phyloP scores from a whole-genome alignment of 2,113 vertebrate genomes.

The Elephas maximus region DNA sequence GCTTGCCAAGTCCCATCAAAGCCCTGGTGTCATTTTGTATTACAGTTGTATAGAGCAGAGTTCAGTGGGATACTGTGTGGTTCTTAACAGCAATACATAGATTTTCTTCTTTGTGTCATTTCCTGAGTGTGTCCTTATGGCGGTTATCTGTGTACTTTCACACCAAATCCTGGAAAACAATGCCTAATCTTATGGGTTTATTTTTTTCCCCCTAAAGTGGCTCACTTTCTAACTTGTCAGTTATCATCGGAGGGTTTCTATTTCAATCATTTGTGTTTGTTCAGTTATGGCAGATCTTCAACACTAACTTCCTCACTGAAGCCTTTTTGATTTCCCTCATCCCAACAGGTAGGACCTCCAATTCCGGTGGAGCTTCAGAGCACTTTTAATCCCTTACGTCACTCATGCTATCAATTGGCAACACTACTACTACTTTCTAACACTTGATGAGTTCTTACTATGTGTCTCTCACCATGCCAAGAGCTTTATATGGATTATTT shows the following conservation, averaged over 20 bases:
- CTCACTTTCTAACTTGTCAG: constrained; percentile 70
- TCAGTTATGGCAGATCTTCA: constrained; percentile 9
- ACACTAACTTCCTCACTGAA: background rate
- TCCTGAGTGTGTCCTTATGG: constrained; percentile 72
- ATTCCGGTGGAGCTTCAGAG: background rate
- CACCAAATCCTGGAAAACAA: constrained; percentile 77
- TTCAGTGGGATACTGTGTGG: constrained; percentile 78
- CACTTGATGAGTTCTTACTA: rapidly evolving
- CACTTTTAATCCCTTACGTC: rapidly evolving
- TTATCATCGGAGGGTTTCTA: constrained; percentile 42
- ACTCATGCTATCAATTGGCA: rapidly evolving
- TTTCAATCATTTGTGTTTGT: background rate
- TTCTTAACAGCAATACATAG: constrained; percentile 68
- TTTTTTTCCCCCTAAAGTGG: constrained; percentile 69
- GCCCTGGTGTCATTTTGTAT: constrained; percentile 84
- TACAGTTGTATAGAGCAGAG: constrained; percentile 74
- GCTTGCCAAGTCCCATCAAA: constrained; percentile 84
- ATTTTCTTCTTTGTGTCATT: constrained; percentile 82
- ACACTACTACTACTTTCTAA: rapidly evolving
- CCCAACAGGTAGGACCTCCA: background rate
- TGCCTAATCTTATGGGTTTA: constrained; percentile 72
- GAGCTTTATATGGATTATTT: background rate
- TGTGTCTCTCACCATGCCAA: background rate
- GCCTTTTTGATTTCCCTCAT: background rate
- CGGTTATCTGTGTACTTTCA: constrained; percentile 71